Percentiles rank a stretch among this genome's conserved stretches.
These are phyloP conservation scores for Melopsittacus undulatus DNA, from an alignment of 2,797 vertebrate genomes.

Conservation along the genomic window DNA sequence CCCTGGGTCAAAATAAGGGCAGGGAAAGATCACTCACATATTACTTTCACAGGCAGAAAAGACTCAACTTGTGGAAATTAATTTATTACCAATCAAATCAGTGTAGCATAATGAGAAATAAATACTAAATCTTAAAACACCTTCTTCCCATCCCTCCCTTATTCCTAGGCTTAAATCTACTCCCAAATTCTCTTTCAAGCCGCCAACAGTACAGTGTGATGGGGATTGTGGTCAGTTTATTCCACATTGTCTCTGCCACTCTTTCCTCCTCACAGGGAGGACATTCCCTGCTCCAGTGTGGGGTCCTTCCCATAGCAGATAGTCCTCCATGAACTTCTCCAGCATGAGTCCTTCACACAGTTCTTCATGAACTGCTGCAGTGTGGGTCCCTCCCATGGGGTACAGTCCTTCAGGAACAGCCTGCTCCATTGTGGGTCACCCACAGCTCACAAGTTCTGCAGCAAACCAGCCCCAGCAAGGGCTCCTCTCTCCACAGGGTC, in stretches of 20 bases:
- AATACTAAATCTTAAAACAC: not conserved
- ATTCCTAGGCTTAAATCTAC: not conserved
- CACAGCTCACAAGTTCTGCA: not conserved
- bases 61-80: not conserved
- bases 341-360: not conserved
- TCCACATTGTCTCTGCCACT: not conserved
- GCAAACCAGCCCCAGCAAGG: not conserved
- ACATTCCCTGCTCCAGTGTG: not conserved
- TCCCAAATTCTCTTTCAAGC: not conserved
- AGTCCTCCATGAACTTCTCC: not conserved
- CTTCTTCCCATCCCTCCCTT: not conserved
- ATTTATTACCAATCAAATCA: not conserved
- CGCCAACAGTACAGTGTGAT: not conserved
- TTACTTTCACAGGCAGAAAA: not conserved
- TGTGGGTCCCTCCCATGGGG: not conserved
- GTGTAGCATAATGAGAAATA: not conserved
- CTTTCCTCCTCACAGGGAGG: not conserved
- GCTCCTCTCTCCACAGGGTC: not conserved
- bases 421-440: not conserved
- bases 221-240: not conserved
- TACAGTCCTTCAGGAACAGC: not conserved
- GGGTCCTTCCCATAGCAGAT: not conserved
- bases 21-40: not conserved
- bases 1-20: accelerated
- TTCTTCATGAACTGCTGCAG: not conserved